Conservation (phyloP, 1,140 invertebrate genomes). For the Drosophila neocordata region DNA sequence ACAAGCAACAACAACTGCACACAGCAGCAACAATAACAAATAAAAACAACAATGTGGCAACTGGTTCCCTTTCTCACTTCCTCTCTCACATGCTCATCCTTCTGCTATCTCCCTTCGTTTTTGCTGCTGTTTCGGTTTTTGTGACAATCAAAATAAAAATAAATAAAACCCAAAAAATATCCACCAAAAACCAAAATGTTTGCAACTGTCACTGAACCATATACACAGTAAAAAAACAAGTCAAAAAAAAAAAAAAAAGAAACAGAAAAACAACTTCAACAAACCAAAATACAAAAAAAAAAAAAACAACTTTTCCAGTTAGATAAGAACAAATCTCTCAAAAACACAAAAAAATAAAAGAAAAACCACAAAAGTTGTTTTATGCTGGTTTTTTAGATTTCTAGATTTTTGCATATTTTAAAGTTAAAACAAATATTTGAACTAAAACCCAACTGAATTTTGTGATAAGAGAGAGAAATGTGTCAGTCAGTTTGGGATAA, state of each 20-base stretch:
- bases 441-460: slow-evolving; percentile 8
- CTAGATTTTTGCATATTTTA: slow-evolving; percentile 44
- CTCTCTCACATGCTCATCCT: background rate
- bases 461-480: slow-evolving; percentile 13
- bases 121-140: slow-evolving; percentile 15
- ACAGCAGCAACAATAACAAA: slow-evolving; percentile 52
- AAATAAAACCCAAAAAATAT: slow-evolving; percentile 42
- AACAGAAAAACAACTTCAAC: background rate
- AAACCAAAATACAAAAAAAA: background rate
- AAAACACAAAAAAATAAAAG: background rate
- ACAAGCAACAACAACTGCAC: slow-evolving; percentile 34
- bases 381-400: slow-evolving; percentile 21
- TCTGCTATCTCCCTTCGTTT: background rate
- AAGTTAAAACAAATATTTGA: slow-evolving; percentile 41
- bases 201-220: slow-evolving; percentile 62
- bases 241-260: background rate
- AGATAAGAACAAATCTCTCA: background rate
- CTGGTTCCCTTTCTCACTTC: slow-evolving; percentile 39
- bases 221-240: slow-evolving; percentile 18
- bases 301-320: slow-evolving; percentile 1
- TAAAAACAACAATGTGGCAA: slow-evolving; percentile 56
- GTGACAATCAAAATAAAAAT: slow-evolving; percentile 76
- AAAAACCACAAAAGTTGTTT: slow-evolving; percentile 21
- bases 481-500: slow-evolving; percentile 5
- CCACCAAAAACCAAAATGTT: slow-evolving; percentile 58